These are phyloP conservation scores for Clostera curtula DNA, from an alignment of 2,888 invertebrate species.

Conservation along the genomic window DNA sequence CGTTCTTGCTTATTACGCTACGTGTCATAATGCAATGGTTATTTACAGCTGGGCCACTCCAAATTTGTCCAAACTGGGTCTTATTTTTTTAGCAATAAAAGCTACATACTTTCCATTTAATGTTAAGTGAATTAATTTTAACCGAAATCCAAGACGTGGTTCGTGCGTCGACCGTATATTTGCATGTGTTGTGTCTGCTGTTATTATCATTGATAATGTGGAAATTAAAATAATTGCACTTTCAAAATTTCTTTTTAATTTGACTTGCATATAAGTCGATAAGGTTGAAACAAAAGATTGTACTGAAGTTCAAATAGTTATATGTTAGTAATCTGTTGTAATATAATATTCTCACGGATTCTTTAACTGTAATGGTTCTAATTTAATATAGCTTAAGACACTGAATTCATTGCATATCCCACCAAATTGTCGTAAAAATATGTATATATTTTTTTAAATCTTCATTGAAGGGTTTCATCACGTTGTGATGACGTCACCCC, in stretches of 20 bases:
- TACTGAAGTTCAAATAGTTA: too few relatives aligned
- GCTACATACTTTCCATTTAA: slow-evolving; percentile 11
- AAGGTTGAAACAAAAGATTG: too few relatives aligned
- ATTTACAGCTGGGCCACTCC: background rate
- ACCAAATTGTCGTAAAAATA: too few relatives aligned
- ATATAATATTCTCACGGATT: too few relatives aligned
- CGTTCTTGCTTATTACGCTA: slow-evolving; percentile 45
- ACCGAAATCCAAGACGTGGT: slow-evolving; percentile 35
- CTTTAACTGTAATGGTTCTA: too few relatives aligned
- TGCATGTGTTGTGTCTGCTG: slow-evolving; percentile 44
- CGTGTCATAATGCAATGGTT: slow-evolving; percentile 9
- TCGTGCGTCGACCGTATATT: slow-evolving; percentile 41
- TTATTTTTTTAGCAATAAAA: slow-evolving; percentile 14
- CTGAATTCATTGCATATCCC: too few relatives aligned
- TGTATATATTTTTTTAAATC: too few relatives aligned
- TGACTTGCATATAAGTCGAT: slow-evolving; percentile 11
- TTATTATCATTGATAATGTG: slow-evolving; percentile 38
- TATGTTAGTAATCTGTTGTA: too few relatives aligned
- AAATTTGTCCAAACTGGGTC: background rate
- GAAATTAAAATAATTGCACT: slow-evolving; percentile 37
- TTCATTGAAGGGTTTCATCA: too few relatives aligned
- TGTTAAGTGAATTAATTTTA: too few relatives aligned
- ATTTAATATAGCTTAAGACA: too few relatives aligned
- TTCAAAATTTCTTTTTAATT: slow-evolving; percentile 38
- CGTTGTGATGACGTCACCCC: too few relatives aligned